Evolutionary conservation across 2,113 vertebrate species (phyloP), one percentile per base, ranked within the genome.

Genomic region (Nannospalax galili): DNA sequence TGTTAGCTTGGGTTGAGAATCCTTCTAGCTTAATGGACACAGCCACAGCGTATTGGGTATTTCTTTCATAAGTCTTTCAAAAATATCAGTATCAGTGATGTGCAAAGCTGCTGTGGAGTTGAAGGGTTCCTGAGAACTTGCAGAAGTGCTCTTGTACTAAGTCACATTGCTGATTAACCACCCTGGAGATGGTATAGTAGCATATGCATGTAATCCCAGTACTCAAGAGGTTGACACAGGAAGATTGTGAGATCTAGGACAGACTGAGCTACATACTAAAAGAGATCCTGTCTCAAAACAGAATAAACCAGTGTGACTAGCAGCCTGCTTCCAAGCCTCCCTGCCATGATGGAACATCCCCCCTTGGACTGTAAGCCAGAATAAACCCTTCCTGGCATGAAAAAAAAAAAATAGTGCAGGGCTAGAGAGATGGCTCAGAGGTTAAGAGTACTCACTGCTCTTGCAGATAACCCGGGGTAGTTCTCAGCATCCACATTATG

Each of bases 11-110:
- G 64, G 30, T 65, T 94, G 17, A 12, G 72, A 95, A 52, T 74
- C 32, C 7, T 81, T 91, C 1, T 85, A 92, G 45, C 12, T 81
- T 88, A 79, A 30, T 78, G 3, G 60, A 30, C 69, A 62, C 72
- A 40, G 28, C 78, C 69, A 62, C 72, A 40, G 28, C 78, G 58
- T 65, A 5, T 86, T 88, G 12, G 15, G 20, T 84, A 64, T 74
- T 95, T 92, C 28, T 42, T 91, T 88, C 37, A 92, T 45, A 28
- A 8, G 26, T 0, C 91, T 93, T 94, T 81, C n/a, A 87, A 77
- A 91, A 84, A n/a, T 60, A 20, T 7, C 45, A 52, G 48, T 60
- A 20, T 7, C 45, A 52, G 48, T 52, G 6, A 52, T 52, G 48
- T 32, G 2, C 22, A n/a, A 37, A 82, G 60, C 11, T 80, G 12